Evolutionary conservation across 2,888 invertebrate species (phyloP).

Genomic region (Neocrepidodera transversa): DNA sequence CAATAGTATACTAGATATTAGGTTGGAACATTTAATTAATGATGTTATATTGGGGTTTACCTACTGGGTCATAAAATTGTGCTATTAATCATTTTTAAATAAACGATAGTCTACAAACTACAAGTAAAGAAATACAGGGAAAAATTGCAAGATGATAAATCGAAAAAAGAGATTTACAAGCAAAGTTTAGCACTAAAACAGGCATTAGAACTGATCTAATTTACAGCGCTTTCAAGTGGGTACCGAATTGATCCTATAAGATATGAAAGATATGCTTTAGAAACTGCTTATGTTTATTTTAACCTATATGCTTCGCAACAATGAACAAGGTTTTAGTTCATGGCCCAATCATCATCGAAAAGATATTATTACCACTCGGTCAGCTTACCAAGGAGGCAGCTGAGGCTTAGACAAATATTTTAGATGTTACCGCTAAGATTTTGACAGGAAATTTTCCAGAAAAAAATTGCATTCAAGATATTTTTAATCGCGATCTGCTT

Average conservation of each 20-base stretch:
- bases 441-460: neutral
- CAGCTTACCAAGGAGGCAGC: neutral
- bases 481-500: neutral
- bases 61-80: too few species aligned
- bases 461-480: neutral
- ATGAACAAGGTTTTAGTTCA: conserved; percentile 1
- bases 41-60: too few species aligned
- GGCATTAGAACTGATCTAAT: conserved; percentile 9
- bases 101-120: too few species aligned
- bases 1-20: too few species aligned
- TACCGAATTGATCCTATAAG: neutral
- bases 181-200: conserved; percentile 34
- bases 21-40: too few species aligned
- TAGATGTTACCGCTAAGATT: neutral
- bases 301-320: neutral
- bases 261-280: neutral
- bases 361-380: conserved; percentile 3
- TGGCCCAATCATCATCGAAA: neutral
- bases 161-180: conserved; percentile 36
- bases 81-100: too few species aligned
- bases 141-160: conserved; percentile 22
- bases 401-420: neutral
- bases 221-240: neutral
- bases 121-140: neutral
- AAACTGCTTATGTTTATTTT: neutral